phyloP scores from a whole-genome alignment of 2,113 vertebrate genomes.

The Pitta sordida region DNA sequence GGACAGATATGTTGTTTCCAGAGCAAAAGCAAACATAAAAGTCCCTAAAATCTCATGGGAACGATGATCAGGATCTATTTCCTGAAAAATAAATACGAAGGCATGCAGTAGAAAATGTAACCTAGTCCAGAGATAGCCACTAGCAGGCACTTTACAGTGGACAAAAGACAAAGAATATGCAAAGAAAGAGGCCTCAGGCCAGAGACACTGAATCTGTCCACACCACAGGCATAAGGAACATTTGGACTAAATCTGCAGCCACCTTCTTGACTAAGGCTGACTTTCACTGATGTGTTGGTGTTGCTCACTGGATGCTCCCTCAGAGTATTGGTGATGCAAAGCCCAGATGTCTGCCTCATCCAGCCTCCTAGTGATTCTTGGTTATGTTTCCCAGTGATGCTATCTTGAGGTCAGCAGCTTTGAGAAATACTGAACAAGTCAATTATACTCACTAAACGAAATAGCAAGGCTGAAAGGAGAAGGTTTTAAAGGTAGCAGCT shows the following conservation, averaged over 20 bases:
- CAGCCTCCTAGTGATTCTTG: not conserved
- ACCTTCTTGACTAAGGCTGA: not conserved
- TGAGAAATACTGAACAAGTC: not conserved
- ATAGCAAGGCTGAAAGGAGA: not conserved
- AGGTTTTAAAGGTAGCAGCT: not conserved
- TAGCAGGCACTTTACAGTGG: not conserved
- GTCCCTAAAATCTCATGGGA: not conserved
- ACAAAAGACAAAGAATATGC: not conserved
- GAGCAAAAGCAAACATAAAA: not conserved
- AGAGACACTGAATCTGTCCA: not conserved
- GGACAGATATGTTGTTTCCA: not conserved
- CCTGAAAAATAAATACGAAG: not conserved
- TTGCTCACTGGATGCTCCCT: not conserved
- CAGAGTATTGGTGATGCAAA: not conserved
- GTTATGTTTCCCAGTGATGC: not conserved
- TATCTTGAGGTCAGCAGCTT: not conserved
- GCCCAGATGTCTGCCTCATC: not conserved
- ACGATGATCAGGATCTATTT: not conserved
- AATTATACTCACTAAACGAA: not conserved
- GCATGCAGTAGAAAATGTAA: not conserved
- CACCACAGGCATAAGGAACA: accelerated
- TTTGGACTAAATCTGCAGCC: not conserved
- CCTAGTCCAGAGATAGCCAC: not conserved
- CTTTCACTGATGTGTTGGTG: not conserved
- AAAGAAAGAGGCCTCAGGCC: not conserved